A percentile compares a stretch with the other conserved stretches of the same genome.
Conservation (phyloP, 2,888 invertebrate genomes). For the Erpobdella octoculata region DNA sequence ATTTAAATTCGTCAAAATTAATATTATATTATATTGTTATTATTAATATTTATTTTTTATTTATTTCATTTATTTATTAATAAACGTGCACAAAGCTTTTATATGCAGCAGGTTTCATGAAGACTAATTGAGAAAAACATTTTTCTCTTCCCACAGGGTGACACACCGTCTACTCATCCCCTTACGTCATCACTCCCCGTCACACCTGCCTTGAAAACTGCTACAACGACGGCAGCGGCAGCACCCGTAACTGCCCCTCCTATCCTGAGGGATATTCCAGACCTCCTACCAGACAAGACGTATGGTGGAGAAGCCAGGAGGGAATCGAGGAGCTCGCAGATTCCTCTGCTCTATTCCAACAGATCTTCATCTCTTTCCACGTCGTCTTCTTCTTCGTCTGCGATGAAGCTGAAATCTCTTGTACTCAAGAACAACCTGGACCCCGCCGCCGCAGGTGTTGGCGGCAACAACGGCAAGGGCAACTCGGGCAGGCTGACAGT, state of each 20-base stretch:
- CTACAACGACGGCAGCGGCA: neutral
- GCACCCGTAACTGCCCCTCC: neutral
- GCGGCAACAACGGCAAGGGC: conserved; percentile 51
- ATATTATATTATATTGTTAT: neutral
- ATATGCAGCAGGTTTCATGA: neutral
- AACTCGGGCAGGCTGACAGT: conserved; percentile 62
- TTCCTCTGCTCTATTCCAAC: neutral
- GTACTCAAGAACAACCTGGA: neutral
- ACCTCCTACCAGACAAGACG: neutral
- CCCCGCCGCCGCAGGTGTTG: conserved; percentile 41
- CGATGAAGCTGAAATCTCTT: neutral
- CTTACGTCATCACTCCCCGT: neutral
- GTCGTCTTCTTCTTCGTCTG: neutral
- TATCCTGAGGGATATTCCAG: neutral
- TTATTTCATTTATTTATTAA: neutral
- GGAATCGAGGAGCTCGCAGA: neutral
- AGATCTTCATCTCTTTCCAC: conserved; percentile 9
- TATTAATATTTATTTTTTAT: neutral
- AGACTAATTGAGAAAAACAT: neutral
- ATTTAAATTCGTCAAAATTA: neutral
- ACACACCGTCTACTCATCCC: too few relatives aligned
- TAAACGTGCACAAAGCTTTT: neutral
- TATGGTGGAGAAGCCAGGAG: neutral
- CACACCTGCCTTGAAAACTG: neutral
- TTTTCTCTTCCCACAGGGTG: too few relatives aligned